phyloP scores from a whole-genome alignment of 2,888 invertebrate species.

The Hyposoter didymator region DNA sequence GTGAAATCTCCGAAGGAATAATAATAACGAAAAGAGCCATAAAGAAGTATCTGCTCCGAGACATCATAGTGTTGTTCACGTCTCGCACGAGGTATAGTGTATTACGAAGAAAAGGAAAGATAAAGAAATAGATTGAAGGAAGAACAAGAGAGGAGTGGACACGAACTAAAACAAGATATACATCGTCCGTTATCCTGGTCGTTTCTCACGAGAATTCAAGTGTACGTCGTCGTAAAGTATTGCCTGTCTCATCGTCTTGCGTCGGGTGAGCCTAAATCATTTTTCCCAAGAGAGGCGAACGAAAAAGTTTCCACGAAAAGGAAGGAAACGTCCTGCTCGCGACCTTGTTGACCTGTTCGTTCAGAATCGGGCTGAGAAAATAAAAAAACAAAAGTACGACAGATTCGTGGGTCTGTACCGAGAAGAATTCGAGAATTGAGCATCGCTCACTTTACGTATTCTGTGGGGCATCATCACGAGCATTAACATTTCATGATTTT shows the following conservation, averaged over 20 bases:
- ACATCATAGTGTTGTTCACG: slow-evolving; percentile 53
- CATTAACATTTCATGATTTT: slow-evolving; percentile 12
- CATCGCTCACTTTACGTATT: slow-evolving; percentile 47
- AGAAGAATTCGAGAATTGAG: slow-evolving; percentile 31
- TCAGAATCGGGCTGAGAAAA: neutral
- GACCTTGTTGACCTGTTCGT: slow-evolving; percentile 56
- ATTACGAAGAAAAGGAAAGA: slow-evolving; percentile 57
- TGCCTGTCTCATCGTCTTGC: slow-evolving; percentile 77
- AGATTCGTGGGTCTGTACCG: neutral
- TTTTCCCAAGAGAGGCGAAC: slow-evolving; percentile 59
- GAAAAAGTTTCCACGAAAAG: slow-evolving; percentile 68
- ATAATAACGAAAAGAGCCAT: slow-evolving; percentile 62
- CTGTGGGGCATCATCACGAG: slow-evolving; percentile 24
- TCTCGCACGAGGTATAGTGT: slow-evolving; percentile 38
- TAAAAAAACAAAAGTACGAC: slow-evolving; percentile 14
- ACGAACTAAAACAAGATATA: slow-evolving; percentile 68
- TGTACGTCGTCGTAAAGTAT: slow-evolving; percentile 71
- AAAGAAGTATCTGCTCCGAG: slow-evolving; percentile 63
- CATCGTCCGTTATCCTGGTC: slow-evolving; percentile 67
- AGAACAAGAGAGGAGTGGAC: slow-evolving; percentile 49
- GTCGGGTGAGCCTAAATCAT: slow-evolving; percentile 76
- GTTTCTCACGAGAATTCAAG: slow-evolving; percentile 67
- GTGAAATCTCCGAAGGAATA: slow-evolving; percentile 61
- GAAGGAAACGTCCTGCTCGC: slow-evolving; percentile 26
- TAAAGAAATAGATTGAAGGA: slow-evolving; percentile 64